Evolutionary conservation across 2,888 invertebrate genomes (phyloP).

Genomic region (Xestobium rufovillosum): DNA sequence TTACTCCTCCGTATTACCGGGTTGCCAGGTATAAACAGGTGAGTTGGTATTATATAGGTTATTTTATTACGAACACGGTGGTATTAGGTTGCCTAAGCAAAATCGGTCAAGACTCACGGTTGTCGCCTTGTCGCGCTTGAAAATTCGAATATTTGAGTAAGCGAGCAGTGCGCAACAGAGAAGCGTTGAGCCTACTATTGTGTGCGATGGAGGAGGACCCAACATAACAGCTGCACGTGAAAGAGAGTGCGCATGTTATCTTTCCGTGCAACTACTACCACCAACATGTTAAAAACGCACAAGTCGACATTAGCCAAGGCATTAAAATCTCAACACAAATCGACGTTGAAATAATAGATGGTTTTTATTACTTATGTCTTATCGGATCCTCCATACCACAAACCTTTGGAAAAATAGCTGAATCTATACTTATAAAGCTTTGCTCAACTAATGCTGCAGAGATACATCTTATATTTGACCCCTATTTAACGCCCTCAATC

Average conservation of each 20-base stretch:
- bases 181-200: too few relatives aligned
- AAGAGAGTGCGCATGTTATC: too few relatives aligned
- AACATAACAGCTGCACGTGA: too few relatives aligned
- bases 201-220: too few relatives aligned
- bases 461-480: slow-evolving; percentile 30
- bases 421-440: slow-evolving; percentile 29
- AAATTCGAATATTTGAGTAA: too few relatives aligned
- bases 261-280: too few relatives aligned
- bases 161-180: too few relatives aligned
- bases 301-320: slow-evolving; percentile 21
- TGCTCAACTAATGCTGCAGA: slow-evolving; percentile 24
- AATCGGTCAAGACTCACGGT: too few relatives aligned
- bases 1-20: background rate
- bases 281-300: slow-evolving; percentile 21
- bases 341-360: slow-evolving; percentile 28
- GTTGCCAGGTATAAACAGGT: slow-evolving; percentile 2
- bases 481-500: slow-evolving; percentile 32
- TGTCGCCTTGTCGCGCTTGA: too few relatives aligned
- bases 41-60: background rate
- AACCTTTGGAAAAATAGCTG: slow-evolving; percentile 29
- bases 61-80: too few relatives aligned
- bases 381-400: slow-evolving; percentile 26
- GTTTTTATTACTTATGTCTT: slow-evolving; percentile 26
- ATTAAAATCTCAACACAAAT: slow-evolving; percentile 14
- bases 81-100: too few relatives aligned